These are phyloP conservation scores for Sus scrofa DNA, from an alignment of 2,113 vertebrate genomes.

Conservation along the genomic window T2T-Sscrofa CM000828.6:38102501-38103000, in stretches of 20 bases:
- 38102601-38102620: neutral
- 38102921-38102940: neutral
- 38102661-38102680: neutral
- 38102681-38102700: neutral
- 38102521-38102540: too few relatives aligned
- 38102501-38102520: too few relatives aligned
- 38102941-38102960: neutral
- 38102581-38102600: neutral
- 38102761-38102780: neutral
- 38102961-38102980: neutral
- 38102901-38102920: neutral
- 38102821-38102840: neutral
- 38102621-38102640: neutral
- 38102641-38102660: neutral
- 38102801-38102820: neutral
- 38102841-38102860: neutral
- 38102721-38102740: neutral
- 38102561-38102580: neutral
- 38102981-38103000: constrained; percentile 10
- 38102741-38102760: neutral
- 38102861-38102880: neutral
- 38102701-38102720: neutral
- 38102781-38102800: too few relatives aligned
- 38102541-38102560: too few relatives aligned
- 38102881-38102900: neutral